Evolutionary conservation across 1,140 invertebrate species (phyloP).

Genomic region (Ceratitis capitata): DNA sequence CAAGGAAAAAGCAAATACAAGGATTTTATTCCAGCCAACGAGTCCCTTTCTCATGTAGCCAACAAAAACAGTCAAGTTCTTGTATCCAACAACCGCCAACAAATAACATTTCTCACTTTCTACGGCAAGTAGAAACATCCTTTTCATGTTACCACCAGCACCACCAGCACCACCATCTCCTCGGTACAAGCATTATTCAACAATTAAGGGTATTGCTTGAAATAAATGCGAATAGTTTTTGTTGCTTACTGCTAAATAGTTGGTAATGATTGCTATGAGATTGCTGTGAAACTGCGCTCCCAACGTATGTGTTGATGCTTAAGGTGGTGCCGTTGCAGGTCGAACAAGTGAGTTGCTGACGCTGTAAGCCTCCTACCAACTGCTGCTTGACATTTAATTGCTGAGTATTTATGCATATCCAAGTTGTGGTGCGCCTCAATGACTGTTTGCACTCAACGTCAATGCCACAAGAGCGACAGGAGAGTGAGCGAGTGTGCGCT

Average conservation of each 20-base stretch:
- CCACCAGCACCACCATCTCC: neutral
- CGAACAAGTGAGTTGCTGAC: neutral
- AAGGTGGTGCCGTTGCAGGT: neutral
- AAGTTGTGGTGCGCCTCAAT: slow-evolving; percentile 6
- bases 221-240: neutral
- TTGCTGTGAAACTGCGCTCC: too few relatives aligned
- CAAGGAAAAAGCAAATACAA: neutral
- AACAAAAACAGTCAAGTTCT: neutral
- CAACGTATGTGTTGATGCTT: too few relatives aligned
- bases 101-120: neutral
- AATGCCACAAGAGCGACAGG: neutral
- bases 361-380: neutral
- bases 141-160: neutral
- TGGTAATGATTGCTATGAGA: too few relatives aligned
- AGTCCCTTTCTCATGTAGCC: neutral
- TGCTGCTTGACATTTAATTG: slow-evolving; percentile 15
- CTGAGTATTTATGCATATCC: slow-evolving; percentile 28
- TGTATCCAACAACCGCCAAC: neutral
- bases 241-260: too few relatives aligned
- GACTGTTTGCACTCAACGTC: slow-evolving; percentile 19
- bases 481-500: neutral
- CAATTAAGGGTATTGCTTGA: slow-evolving; percentile 7
- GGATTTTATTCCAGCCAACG: neutral
- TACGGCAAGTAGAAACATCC: neutral
- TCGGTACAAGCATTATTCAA: slow-evolving; percentile 20